Conservation (phyloP, 2,113 vertebrate species). For the Pionites leucogaster region DNA sequence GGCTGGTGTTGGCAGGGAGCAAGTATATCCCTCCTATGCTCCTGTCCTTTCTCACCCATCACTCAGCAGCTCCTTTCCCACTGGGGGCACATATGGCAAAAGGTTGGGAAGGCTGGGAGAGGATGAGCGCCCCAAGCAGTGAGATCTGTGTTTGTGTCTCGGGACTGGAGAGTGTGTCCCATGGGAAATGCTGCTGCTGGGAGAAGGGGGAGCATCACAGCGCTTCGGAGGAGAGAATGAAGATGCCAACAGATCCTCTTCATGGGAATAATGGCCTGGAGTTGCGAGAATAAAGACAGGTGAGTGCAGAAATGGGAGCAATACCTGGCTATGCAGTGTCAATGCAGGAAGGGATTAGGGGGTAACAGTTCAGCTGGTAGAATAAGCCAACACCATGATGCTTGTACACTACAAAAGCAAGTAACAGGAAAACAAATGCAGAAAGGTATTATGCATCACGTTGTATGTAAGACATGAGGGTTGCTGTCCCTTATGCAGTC, state of each 20-base stretch:
- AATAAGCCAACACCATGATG: not conserved
- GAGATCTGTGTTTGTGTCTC: not conserved
- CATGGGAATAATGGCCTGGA: not conserved
- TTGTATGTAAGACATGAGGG: accelerated
- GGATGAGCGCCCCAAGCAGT: not conserved
- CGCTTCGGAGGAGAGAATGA: not conserved
- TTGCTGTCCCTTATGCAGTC: not conserved
- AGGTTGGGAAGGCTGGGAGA: not conserved
- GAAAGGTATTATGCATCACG: not conserved
- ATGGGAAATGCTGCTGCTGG: too few species aligned
- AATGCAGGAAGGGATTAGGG: not conserved
- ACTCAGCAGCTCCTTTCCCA: not conserved
- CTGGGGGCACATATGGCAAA: not conserved
- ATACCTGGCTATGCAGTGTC: not conserved
- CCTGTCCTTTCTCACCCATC: not conserved
- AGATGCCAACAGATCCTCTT: too few species aligned
- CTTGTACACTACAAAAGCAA: not conserved
- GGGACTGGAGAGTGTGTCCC: not conserved
- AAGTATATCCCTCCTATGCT: accelerated
- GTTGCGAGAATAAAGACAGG: not conserved
- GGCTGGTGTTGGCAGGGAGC: not conserved
- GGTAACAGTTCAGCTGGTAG: not conserved
- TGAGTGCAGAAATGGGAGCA: not conserved
- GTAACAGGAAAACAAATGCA: too few species aligned
- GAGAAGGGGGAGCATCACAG: not conserved